Evolutionary conservation across 2,888 invertebrate species (phyloP).

Genomic region (Ditula angustiorana): DNA sequence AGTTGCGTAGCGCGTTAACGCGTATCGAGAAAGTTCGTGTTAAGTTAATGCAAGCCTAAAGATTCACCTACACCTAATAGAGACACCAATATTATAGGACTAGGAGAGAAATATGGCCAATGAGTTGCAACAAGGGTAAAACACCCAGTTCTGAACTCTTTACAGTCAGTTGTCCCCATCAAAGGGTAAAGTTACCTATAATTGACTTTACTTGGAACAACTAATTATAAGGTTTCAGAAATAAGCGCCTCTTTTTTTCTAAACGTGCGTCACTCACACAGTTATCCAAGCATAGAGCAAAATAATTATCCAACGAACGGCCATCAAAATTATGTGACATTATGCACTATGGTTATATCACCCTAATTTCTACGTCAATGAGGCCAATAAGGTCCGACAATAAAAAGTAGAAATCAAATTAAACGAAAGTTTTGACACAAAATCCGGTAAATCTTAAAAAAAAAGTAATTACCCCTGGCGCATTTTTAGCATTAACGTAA

Average conservation of each 20-base stretch:
- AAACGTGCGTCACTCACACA: not conserved
- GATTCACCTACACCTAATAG: constrained; percentile 7
- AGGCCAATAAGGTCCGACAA: too few species aligned
- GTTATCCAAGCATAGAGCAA: not conserved
- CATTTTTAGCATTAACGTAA: too few species aligned
- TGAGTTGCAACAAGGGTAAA: not conserved
- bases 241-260: not conserved
- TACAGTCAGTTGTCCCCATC: not conserved
- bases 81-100: constrained; percentile 18
- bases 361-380: not conserved
- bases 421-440: too few species aligned
- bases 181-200: not conserved
- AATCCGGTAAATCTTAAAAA: too few species aligned
- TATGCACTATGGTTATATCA: not conserved
- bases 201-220: not conserved
- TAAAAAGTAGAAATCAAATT: too few species aligned
- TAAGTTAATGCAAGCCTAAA: not conserved
- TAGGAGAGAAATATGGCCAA: constrained; percentile 19
- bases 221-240: not conserved
- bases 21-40: too few species aligned
- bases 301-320: too few species aligned
- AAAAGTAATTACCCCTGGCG: too few species aligned
- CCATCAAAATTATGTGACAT: not conserved
- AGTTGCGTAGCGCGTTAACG: too few species aligned
- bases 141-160: not conserved